A percentile compares a stretch with the other conserved stretches of the same genome.
Evolutionary conservation across 2,113 vertebrate species (phyloP).

Genomic region (Dasyurus viverrinus): DNA sequence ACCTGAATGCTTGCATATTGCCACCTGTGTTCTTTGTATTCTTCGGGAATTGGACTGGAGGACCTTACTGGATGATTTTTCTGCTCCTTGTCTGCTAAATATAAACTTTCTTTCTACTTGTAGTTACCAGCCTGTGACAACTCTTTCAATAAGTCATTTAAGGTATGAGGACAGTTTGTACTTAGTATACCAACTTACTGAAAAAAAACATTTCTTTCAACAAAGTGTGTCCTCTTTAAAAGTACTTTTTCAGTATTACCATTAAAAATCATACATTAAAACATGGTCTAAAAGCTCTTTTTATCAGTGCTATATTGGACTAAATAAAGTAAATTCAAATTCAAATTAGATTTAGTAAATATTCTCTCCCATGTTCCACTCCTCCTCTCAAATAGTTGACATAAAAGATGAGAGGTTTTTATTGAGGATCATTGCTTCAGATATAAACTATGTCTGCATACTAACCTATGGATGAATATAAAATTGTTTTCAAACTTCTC

Average conservation of each 20-base stretch:
- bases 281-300: neutral
- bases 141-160: neutral
- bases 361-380: neutral
- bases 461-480: neutral
- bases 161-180: neutral
- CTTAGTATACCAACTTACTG: neutral
- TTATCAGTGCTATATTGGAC: neutral
- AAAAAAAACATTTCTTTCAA: neutral
- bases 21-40: neutral
- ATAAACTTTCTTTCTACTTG: neutral
- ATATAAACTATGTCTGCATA: neutral
- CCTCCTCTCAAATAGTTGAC: neutral
- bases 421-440: neutral
- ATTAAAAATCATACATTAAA: neutral
- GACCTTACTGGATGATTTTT: neutral
- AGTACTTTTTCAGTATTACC: neutral
- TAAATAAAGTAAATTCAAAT: neutral
- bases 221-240: neutral
- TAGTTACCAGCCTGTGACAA: rapidly evolving
- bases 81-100: neutral
- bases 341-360: neutral
- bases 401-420: neutral
- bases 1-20: neutral
- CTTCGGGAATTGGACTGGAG: neutral
- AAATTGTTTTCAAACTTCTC: neutral